These are phyloP conservation scores for Drosophila hamatofila DNA, from an alignment of 2,888 invertebrate species.

Conservation along the genomic window DNA sequence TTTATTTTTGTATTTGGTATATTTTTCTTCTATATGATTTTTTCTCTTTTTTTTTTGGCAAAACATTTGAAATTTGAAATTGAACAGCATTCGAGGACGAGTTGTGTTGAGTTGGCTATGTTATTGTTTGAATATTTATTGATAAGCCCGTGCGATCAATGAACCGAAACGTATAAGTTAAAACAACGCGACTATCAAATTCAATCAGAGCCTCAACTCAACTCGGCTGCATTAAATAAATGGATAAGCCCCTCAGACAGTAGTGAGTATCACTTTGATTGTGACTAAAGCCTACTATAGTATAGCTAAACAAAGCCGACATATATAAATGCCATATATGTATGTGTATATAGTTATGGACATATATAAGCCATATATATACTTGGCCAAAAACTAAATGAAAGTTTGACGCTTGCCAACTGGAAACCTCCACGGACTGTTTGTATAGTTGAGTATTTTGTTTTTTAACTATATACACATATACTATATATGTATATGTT, in stretches of 20 bases:
- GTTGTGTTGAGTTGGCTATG: not conserved
- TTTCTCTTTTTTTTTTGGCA: not conserved
- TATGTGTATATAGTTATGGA: not conserved
- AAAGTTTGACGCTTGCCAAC: constrained; percentile 36
- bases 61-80: constrained; percentile 30
- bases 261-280: not conserved
- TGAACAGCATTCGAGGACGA: constrained; percentile 22
- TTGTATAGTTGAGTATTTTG: constrained; percentile 3
- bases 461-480: not conserved
- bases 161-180: constrained; percentile 40
- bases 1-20: constrained; percentile 5
- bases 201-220: constrained; percentile 40
- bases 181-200: constrained; percentile 43
- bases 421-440: constrained; percentile 8
- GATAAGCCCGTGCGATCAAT: constrained; percentile 49
- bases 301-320: not conserved
- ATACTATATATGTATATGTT: not conserved
- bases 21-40: not conserved
- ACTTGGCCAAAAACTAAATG: constrained; percentile 16
- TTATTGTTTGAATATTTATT: constrained; percentile 53
- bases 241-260: constrained; percentile 24
- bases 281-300: not conserved
- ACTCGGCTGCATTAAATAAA: constrained; percentile 33
- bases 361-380: not conserved
- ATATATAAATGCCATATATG: not conserved